Base-by-base conservation (phyloP, 2,888 invertebrate genomes). In the Apodemia duryi region DNA sequence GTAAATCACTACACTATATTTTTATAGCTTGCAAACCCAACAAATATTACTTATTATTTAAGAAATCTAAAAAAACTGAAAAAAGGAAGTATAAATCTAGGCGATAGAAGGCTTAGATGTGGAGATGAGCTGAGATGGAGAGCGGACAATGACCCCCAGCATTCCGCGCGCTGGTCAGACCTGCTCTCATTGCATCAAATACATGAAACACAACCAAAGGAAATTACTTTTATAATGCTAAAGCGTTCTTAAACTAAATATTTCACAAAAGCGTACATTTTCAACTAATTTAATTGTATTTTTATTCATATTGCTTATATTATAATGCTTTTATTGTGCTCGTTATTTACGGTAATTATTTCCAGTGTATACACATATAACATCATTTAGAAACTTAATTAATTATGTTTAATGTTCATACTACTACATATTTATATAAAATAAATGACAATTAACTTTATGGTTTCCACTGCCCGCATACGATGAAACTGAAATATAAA, bases 91-190 rank as follows among this genome's bases (percentile, higher is more conserved):
- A 88, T 89, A 84, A 85, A 89, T 89, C 86, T 87, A 84, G 81
- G 75, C 81, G 86, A 88, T 90, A 83, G 82, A 73, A 84, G 84
- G 82, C 80, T 85, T 83, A 82, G 87, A 86, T 84, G 82, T 74
- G 73, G 79, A 82, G 84, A 83, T 83, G 80, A 74, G 65, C 57
- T 60, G 69, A 67, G 66, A 67, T 80, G 84, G 79, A 85, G 71
- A 68, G 71, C 82, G 91, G 87, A 72, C 90, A 86, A 73, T 88
- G 90, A 91, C 91, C 91, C 80, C 38, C 77, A 75, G 84, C 89
- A 91, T 91, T 91, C 91, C 90, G 81, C 79, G 79, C 61, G 51
- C 81, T 83, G 81, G 73, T 65, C 76, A 79, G 84, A 84, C 88
- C 84, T 86, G 89, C 85, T 87, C 89, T 89, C 86, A 81, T 88